These are phyloP conservation scores for Vimba vimba DNA, from an alignment of 2,113 vertebrate species.

Conservation along the genomic window DNA sequence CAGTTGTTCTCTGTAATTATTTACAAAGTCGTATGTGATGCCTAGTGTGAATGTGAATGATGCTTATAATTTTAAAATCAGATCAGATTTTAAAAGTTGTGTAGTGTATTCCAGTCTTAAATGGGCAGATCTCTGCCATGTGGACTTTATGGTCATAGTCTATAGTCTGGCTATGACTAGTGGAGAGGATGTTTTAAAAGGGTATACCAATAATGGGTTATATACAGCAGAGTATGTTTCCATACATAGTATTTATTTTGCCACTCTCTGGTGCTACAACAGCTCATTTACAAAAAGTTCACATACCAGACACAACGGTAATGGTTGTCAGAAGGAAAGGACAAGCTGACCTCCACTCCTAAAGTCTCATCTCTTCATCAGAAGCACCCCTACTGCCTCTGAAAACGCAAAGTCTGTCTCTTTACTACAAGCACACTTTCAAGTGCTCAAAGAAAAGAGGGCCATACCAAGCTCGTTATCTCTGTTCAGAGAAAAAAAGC, in stretches of 20 bases:
- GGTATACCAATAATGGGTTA: background rate
- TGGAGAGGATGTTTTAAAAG: background rate
- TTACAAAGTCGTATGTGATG: too few relatives aligned
- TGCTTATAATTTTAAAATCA: too few relatives aligned
- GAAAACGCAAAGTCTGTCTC: conserved; percentile 14
- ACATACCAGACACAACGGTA: background rate
- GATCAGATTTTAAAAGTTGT: too few relatives aligned
- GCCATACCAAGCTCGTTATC: background rate
- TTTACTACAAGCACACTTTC: conserved; percentile 21
- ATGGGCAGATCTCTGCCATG: background rate
- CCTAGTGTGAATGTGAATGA: too few relatives aligned
- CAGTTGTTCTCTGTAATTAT: too few relatives aligned
- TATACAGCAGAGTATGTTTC: background rate
- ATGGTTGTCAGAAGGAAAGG: conserved; percentile 4
- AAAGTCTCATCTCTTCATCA: conserved; percentile 32
- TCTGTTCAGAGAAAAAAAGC: conserved; percentile 24
- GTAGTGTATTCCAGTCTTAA: background rate
- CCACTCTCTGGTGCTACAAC: background rate
- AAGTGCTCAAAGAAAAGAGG: conserved; percentile 16
- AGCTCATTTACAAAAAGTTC: background rate
- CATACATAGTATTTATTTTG: background rate
- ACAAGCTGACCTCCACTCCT: conserved; percentile 17
- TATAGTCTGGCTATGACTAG: background rate
- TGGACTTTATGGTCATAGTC: background rate
- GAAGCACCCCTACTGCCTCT: background rate